phyloP scores from a whole-genome alignment of 2,888 invertebrate species.

The Drosophila heteroneura region DNA sequence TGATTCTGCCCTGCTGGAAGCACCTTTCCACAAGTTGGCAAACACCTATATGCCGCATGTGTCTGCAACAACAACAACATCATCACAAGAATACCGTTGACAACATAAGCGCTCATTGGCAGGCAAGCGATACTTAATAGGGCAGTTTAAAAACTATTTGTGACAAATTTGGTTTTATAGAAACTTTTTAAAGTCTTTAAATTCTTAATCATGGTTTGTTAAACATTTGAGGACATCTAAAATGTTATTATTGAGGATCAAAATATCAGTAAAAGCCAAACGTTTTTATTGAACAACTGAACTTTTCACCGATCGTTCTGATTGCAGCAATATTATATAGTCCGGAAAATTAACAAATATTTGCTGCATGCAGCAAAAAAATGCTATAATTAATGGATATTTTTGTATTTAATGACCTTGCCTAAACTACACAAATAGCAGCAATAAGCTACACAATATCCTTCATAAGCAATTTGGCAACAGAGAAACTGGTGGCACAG shows the following conservation, averaged over 20 bases:
- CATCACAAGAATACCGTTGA: constrained; percentile 9
- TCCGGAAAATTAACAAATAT: no score
- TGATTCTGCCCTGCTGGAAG: neutral
- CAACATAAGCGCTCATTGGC: constrained; percentile 16
- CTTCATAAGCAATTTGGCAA: neutral
- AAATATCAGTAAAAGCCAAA: neutral
- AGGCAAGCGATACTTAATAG: constrained; percentile 7
- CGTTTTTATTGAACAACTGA: neutral
- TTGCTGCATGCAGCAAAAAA: no score
- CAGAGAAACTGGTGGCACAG: neutral
- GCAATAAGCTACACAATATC: neutral
- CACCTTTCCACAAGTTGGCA: neutral
- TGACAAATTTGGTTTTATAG: neutral
- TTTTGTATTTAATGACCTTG: neutral
- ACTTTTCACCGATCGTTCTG: neutral
- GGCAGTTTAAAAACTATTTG: constrained; percentile 5
- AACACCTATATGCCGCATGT: constrained; percentile 36
- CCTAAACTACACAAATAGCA: neutral
- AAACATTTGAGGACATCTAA: neutral
- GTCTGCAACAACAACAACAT: constrained; percentile 6
- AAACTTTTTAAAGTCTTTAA: no score
- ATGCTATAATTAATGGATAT: neutral
- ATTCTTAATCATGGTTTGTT: neutral
- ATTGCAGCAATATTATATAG: neutral
- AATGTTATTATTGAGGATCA: neutral